Evolutionary conservation across 2,113 vertebrate genomes (phyloP).

Genomic region (Halichoeres trimaculatus): DNA sequence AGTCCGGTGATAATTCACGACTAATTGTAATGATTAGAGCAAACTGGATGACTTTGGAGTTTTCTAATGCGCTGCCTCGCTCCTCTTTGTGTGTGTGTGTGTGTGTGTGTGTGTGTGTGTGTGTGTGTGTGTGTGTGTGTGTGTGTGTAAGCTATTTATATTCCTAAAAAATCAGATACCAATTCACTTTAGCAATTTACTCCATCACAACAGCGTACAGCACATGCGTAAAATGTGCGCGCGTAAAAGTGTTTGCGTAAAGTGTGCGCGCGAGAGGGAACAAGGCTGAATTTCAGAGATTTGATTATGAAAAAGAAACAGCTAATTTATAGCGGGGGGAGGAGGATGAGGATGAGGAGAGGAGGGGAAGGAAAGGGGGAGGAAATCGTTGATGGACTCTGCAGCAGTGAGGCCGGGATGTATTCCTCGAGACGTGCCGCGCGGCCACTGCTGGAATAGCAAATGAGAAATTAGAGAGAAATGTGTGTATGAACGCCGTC

Average conservation of each 20-base stretch:
- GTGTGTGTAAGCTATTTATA: not conserved
- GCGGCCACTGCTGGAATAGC: slow-evolving; percentile 92
- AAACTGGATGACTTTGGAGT: slow-evolving; percentile 99
- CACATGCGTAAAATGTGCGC: not conserved
- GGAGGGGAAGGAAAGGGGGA: slow-evolving; percentile 21
- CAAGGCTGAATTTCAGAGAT: slow-evolving; percentile 85
- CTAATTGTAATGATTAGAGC: slow-evolving; percentile 99
- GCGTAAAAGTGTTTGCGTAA: not conserved
- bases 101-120: not conserved
- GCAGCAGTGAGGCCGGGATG: slow-evolving; percentile 85
- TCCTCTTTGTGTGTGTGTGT: not conserved
- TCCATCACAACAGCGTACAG: slow-evolving; percentile 13
- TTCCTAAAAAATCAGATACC: slow-evolving; percentile 18
- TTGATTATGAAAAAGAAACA: slow-evolving; percentile 92
- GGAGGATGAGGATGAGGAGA: not conserved
- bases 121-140: not conserved
- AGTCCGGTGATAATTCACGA: slow-evolving; percentile 99
- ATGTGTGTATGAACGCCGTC: slow-evolving; percentile 93
- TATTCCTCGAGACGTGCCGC: slow-evolving; percentile 89
- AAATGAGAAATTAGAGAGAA: slow-evolving; percentile 98
- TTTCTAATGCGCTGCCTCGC: slow-evolving; percentile 85
- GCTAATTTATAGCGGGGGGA: slow-evolving; percentile 86
- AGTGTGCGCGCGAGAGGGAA: slow-evolving; percentile 57
- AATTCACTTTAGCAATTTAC: slow-evolving; percentile 30
- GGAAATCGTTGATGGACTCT: slow-evolving; percentile 83